Conservation (phyloP, 2,113 vertebrate genomes). For the Narcine bancroftii region DNA sequence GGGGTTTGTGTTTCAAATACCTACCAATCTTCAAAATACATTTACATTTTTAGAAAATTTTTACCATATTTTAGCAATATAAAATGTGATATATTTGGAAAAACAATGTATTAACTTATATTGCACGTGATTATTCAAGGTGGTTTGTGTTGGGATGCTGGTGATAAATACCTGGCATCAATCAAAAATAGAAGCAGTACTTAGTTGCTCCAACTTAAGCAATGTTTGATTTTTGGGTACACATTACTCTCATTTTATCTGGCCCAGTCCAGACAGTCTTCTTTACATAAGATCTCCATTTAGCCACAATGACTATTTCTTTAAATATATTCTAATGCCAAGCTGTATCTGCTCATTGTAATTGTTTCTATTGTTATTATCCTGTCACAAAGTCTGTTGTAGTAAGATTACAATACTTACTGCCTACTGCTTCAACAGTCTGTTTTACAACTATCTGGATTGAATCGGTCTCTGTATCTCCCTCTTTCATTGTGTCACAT, state of each 20-base stretch:
- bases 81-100: neutral
- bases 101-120: neutral
- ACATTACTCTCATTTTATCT: neutral
- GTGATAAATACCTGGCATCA: neutral
- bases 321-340: neutral
- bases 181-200: neutral
- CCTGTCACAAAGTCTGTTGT: constrained; percentile 12
- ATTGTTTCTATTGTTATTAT: constrained; percentile 8
- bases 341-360: neutral
- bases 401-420: constrained; percentile 9
- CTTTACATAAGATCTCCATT: neutral
- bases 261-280: neutral
- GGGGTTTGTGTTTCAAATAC: neutral
- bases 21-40: neutral
- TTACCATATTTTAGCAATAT: neutral
- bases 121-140: no score
- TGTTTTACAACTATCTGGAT: neutral
- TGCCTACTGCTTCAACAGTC: neutral
- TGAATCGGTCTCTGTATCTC: neutral
- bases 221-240: neutral
- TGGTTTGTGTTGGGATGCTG: neutral
- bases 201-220: constrained; percentile 2
- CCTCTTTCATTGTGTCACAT: neutral
- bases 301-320: neutral
- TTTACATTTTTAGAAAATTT: no score